Percentiles rank a stretch among this genome's conserved stretches.
Conservation (phyloP, 2,888 invertebrate species). For the Hypselothyrea guttata region DNA sequence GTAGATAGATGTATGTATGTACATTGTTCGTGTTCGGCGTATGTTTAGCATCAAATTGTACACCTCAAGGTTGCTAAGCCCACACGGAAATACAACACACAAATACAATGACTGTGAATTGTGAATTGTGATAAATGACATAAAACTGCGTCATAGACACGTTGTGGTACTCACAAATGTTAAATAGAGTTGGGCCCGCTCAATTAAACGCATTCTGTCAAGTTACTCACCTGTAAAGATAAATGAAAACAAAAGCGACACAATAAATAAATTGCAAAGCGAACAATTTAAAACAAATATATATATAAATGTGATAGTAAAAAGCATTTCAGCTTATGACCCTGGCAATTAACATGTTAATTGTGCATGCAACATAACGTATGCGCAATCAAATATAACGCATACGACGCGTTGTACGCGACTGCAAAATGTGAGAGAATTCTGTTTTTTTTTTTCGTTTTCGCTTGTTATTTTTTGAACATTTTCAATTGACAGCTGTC, state of each 20-base stretch:
- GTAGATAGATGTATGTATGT: constrained; percentile 3
- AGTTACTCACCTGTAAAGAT: constrained; percentile 74
- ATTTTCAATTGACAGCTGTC: constrained; percentile 31
- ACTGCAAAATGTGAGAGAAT: not conserved
- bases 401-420: constrained; percentile 51
- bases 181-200: not conserved
- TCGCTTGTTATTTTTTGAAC: not conserved
- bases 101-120: constrained; percentile 27
- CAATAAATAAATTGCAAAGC: constrained; percentile 28
- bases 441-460: not conserved
- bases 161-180: not conserved
- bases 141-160: constrained; percentile 35
- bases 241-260: constrained; percentile 36
- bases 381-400: constrained; percentile 37
- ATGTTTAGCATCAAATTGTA: constrained; percentile 18
- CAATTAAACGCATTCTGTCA: constrained; percentile 54
- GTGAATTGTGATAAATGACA: constrained; percentile 36
- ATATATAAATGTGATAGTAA: not conserved
- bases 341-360: constrained; percentile 28
- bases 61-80: constrained; percentile 56
- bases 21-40: constrained; percentile 16
- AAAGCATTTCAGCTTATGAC: not conserved
- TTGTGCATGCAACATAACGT: constrained; percentile 2
- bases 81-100: constrained; percentile 66
- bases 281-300: constrained; percentile 6